These are phyloP conservation scores for Dynastes grantii DNA, from an alignment of 2,888 invertebrate species.

Conservation along the genomic window DNA sequence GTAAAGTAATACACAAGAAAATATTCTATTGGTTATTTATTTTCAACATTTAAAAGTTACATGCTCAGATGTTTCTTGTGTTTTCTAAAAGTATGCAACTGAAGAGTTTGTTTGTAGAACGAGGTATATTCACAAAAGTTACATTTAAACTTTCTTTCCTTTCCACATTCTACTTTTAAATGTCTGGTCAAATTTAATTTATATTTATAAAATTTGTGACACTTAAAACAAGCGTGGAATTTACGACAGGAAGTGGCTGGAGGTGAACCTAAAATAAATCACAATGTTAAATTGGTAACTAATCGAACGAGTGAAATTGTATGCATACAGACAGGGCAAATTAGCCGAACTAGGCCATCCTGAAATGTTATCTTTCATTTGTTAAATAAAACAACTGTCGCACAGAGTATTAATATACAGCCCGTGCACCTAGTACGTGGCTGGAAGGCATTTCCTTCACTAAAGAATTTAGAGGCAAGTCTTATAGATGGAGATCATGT, in stretches of 20 bases:
- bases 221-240: constrained; percentile 68
- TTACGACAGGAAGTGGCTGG: constrained; percentile 53
- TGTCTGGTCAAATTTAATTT: constrained; percentile 66
- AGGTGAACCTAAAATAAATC: constrained; percentile 10
- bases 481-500: too few relatives aligned
- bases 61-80: neutral
- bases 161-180: constrained; percentile 67
- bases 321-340: too few relatives aligned
- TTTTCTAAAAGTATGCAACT: constrained; percentile 64
- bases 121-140: constrained; percentile 74
- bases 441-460: too few relatives aligned
- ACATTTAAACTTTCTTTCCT: constrained; percentile 61
- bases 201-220: constrained; percentile 61
- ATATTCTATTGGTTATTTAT: neutral
- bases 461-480: too few relatives aligned
- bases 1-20: neutral
- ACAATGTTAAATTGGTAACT: neutral
- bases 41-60: neutral
- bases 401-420: too few relatives aligned
- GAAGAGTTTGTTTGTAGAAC: constrained; percentile 77
- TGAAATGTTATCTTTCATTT: too few relatives aligned
- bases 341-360: too few relatives aligned
- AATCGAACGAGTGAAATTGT: too few relatives aligned
- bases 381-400: too few relatives aligned
- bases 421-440: too few relatives aligned